These are phyloP conservation scores for Corythornis cristatus DNA, from an alignment of 2,113 vertebrate genomes.

Conservation along the genomic window DNA sequence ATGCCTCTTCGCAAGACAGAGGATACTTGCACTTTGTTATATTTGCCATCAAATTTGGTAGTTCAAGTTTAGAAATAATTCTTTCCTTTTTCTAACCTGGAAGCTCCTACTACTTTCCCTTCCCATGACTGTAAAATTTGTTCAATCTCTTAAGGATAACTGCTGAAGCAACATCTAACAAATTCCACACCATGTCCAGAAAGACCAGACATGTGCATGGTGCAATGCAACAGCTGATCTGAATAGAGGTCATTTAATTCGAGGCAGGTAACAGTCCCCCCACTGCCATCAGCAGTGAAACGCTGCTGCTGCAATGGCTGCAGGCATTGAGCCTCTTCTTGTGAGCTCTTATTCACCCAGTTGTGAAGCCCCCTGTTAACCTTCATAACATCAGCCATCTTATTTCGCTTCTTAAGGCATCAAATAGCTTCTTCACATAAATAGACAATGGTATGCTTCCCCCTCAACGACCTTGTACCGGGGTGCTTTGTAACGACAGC, in stretches of 20 bases:
- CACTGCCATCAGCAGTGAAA: background rate
- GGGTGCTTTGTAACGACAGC: background rate
- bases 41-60: background rate
- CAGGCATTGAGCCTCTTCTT: background rate
- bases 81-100: background rate
- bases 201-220: background rate
- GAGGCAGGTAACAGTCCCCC: background rate
- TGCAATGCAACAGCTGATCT: background rate
- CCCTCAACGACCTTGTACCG: background rate
- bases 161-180: background rate
- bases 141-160: background rate
- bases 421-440: background rate
- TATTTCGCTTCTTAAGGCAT: background rate
- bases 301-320: accelerated
- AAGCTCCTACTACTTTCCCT: background rate
- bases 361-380: background rate
- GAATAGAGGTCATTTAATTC: background rate
- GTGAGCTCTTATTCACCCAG: background rate
- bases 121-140: background rate
- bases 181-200: background rate
- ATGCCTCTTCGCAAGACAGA: background rate
- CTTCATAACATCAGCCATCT: background rate
- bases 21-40: background rate
- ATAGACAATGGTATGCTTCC: background rate
- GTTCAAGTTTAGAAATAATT: background rate